phyloP scores from a whole-genome alignment of 1,140 invertebrate genomes.

The Pogonomyrmex barbatus region DNA sequence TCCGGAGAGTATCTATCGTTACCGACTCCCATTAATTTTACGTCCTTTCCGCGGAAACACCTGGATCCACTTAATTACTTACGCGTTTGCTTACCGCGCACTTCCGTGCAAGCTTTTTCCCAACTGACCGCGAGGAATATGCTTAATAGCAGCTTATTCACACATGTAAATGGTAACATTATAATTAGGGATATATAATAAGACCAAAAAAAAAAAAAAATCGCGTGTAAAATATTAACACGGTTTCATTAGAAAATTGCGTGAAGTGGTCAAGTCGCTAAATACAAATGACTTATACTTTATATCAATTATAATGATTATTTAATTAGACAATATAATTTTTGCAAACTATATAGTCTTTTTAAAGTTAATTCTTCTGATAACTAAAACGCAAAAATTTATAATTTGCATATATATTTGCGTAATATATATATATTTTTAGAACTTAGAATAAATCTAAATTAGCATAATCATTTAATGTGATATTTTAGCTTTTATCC shows the following conservation, averaged over 20 bases:
- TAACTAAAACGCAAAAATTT: background rate
- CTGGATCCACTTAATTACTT: slow-evolving; percentile 66
- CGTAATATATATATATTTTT: background rate
- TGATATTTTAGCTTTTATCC: background rate
- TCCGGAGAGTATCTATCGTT: slow-evolving; percentile 54
- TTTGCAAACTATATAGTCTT: background rate
- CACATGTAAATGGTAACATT: slow-evolving; percentile 21
- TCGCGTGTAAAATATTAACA: slow-evolving; percentile 27
- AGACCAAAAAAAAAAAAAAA: background rate
- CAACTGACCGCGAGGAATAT: slow-evolving; percentile 26
- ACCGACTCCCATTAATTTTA: slow-evolving; percentile 62
- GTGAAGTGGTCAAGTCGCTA: background rate
- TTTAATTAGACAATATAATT: background rate
- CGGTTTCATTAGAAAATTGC: background rate
- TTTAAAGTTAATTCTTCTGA: background rate
- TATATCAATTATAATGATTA: background rate
- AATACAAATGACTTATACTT: slow-evolving; percentile 2
- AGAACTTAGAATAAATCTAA: slow-evolving; percentile 24
- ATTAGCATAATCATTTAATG: slow-evolving; percentile 11
- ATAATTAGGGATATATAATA: slow-evolving; percentile 17
- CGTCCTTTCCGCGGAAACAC: slow-evolving; percentile 63
- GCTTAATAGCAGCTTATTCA: slow-evolving; percentile 54
- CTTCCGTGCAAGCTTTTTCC: slow-evolving; percentile 47
- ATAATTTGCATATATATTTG: background rate
- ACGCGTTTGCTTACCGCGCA: slow-evolving; percentile 57